phyloP scores from a whole-genome alignment of 2,797 vertebrate genomes.

The Telmatherina bonti region DNA sequence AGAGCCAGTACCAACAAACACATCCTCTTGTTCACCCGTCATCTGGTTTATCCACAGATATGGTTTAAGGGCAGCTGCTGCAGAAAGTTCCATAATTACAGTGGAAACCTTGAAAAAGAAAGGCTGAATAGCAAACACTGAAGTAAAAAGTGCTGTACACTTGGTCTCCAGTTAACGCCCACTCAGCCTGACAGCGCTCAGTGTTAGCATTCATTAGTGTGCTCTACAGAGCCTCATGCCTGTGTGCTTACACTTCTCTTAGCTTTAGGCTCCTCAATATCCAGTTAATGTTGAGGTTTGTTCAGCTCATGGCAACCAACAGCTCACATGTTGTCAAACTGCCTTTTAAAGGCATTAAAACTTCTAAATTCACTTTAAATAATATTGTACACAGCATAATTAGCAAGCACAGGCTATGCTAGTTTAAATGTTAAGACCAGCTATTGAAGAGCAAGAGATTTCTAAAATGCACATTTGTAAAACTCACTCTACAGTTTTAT shows the following conservation, averaged over 20 bases:
- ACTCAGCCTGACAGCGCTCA: conserved; percentile 55
- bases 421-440: too few relatives aligned
- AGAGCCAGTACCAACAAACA: not conserved
- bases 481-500: not conserved
- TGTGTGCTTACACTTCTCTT: not conserved
- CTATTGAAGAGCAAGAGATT: too few relatives aligned
- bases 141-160: conserved; percentile 49
- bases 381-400: not conserved
- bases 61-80: conserved; percentile 52
- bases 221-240: conserved; percentile 5
- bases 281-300: not conserved
- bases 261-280: conserved; percentile 11
- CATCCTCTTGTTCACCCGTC: conserved; percentile 47
- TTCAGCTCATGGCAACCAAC: conserved; percentile 1
- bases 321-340: not conserved
- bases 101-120: conserved; percentile 47
- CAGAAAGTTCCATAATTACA: conserved; percentile 61
- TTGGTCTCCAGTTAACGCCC: conserved; percentile 57
- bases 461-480: too few relatives aligned
- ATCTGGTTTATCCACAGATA: conserved; percentile 56
- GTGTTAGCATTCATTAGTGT: conserved; percentile 72
- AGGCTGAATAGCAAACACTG: conserved; percentile 40
- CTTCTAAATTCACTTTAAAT: not conserved
- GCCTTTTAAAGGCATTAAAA: not conserved
- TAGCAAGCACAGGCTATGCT: not conserved